Evolutionary conservation across 53 echinoderm and acorn worm species (phyloP), one percentile per base, ranked within the genome.

Genomic region (Astropecten irregularis): DNA sequence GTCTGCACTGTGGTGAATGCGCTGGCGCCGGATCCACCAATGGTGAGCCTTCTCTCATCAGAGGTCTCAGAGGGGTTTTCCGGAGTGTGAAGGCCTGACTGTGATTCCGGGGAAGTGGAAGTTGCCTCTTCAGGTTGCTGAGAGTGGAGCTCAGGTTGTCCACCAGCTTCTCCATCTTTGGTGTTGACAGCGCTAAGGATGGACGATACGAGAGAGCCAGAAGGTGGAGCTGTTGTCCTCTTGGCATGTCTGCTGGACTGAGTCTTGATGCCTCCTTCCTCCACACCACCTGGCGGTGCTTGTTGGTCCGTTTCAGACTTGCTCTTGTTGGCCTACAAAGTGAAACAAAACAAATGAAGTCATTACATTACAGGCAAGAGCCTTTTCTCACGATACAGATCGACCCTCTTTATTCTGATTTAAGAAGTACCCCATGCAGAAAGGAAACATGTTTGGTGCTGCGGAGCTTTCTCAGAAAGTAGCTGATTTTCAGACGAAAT

Each of bases 1-100:
- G 67, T 38, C 36, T 27, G 77, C 56, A 92, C 85, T 0, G 82
- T 50, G 29, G 81, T 73, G 63, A 95, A 95, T 34, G 95, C 95
- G 40, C 95, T 95, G 34, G 85, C 59, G 3, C 58, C 33, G 0
- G 91, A 88, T 42, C 62, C 85, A 37, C 91, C 87, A 69, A 91
- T 93, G 62, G 73, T 50, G 22, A 73, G 56, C 52, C 70, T 71
- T 50, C 26, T 77, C 2, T 85, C 66, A 15, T 39, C 66, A 37
- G 42, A 11, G 42, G 26, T 77, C 6, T 76, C 55, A 15, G 52
- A 76, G 49, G 42, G 6, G n/a, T n/a, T n/a, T n/a, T n/a, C n/a
- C n/a, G 40, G 76, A 40, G 38, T 76, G 26, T 30, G 40, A 4
- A 58, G 28, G n/a, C n/a, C n/a, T 23, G 1, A 26, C 33, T 37